These are phyloP conservation scores for Hipposideros larvatus DNA, from an alignment of 2,797 vertebrate species.

Conservation along the genomic window DNA sequence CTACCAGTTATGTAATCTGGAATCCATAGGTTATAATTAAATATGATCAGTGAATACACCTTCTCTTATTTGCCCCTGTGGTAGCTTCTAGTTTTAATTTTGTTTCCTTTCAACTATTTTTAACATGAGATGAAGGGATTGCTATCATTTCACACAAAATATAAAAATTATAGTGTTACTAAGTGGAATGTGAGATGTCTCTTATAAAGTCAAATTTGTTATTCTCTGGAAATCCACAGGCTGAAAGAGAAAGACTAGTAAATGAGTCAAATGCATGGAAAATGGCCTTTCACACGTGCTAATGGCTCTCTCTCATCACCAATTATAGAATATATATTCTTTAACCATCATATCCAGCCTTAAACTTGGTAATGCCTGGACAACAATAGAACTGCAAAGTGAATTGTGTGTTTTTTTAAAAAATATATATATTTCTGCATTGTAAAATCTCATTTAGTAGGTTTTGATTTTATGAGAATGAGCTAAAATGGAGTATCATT, in stretches of 20 bases:
- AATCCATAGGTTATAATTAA: constrained; percentile 2
- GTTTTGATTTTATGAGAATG: constrained; percentile 22
- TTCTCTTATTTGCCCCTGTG: neutral
- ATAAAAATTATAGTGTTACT: constrained; percentile 60
- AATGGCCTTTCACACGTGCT: constrained; percentile 75
- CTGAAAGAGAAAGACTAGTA: constrained; percentile 71
- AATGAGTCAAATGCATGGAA: constrained; percentile 56
- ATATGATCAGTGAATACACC: neutral
- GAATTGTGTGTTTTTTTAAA: neutral
- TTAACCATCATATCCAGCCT: neutral
- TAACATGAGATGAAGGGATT: constrained; percentile 38
- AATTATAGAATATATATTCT: constrained; percentile 71
- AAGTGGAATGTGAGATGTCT: constrained; percentile 73
- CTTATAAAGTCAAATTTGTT: constrained; percentile 73
- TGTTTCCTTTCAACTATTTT: constrained; percentile 26
- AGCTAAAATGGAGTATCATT: neutral
- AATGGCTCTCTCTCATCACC: constrained; percentile 73
- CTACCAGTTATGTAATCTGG: neutral
- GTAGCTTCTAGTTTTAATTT: constrained; percentile 1
- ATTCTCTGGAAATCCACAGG: constrained; percentile 71
- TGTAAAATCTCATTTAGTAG: constrained; percentile 16
- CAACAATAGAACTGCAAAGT: neutral
- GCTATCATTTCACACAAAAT: constrained; percentile 33
- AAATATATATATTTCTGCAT: neutral
- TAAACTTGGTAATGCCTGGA: neutral